These are phyloP conservation scores for Apodemia duryi DNA, from an alignment of 2,888 invertebrate genomes.

Conservation along the genomic window DNA sequence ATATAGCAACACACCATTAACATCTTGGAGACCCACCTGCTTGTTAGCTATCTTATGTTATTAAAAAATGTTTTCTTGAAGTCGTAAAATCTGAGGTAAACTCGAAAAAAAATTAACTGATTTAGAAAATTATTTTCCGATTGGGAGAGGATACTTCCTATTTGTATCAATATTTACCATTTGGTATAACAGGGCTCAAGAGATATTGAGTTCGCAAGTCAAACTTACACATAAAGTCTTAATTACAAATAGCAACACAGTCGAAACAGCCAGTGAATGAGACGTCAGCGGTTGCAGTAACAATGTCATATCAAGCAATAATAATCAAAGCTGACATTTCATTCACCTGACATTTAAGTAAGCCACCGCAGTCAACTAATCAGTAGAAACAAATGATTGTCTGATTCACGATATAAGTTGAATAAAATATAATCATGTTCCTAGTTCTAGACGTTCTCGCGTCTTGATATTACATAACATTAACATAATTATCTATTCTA, in stretches of 20 bases:
- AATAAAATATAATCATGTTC: neutral
- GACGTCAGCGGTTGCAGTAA: constrained; percentile 26
- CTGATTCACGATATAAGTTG: constrained; percentile 34
- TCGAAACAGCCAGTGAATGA: constrained; percentile 23
- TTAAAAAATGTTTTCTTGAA: too few relatives aligned
- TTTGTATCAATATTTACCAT: too few relatives aligned
- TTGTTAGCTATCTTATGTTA: too few relatives aligned
- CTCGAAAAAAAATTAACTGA: too few relatives aligned
- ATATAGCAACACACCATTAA: too few relatives aligned
- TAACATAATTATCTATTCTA: constrained; percentile 2
- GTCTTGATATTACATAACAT: neutral
- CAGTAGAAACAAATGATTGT: constrained; percentile 47
- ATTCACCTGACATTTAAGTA: constrained; percentile 27
- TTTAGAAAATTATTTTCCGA: too few relatives aligned
- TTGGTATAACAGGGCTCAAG: too few relatives aligned
- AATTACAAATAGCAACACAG: constrained; percentile 2
- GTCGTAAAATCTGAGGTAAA: too few relatives aligned
- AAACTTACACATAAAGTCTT: too few relatives aligned
- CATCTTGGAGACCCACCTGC: too few relatives aligned
- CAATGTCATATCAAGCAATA: constrained; percentile 26
- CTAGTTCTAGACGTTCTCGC: neutral
- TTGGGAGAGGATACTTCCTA: too few relatives aligned
- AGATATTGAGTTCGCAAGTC: too few relatives aligned
- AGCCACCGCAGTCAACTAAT: constrained; percentile 38
- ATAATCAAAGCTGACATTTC: constrained; percentile 32